Base-by-base conservation (phyloP, 2,113 vertebrate genomes). In the Himantopus leucocephalus region DNA sequence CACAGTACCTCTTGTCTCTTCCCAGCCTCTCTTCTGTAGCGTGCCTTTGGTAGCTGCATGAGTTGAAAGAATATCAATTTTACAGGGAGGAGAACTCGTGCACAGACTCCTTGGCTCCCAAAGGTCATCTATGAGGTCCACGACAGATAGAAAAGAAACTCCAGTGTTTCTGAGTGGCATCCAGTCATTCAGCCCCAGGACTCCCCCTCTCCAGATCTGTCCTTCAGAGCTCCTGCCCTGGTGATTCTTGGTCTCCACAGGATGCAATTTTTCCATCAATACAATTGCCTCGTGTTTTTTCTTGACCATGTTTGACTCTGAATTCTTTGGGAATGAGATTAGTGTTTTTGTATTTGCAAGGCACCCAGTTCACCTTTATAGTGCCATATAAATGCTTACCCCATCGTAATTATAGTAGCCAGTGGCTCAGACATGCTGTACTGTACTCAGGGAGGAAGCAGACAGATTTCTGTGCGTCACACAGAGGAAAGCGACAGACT, bases 391-490 rank as follows among this genome's bases (percentile, higher is more conserved):
- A 95, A 85, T 53, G 45, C 75, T 92, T 81, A 64, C 11, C 19
- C 88, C 39, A 30, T 63, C 1, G 13, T 88, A 96, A 92, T 90
- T 81, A 85, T 62, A 94, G 92, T 77, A 94, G 84, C 90, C 91
- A 53, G 87, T 47, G 47, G 71, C 72, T 90, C 32, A 97, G 90
- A 95, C 82, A 47, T 30, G 84, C 72, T 82, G 93, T 94, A 35
- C 94, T 81, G 48, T 70, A 22, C 86, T 56, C 7, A 0, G 66
- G 77, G 74, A 91, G 73, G 92, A 94, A 94, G 94, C 76, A 94
- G 86, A 94, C 80, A 90, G 62, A 68, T 87, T 94, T 97, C 77
- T 92, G 80, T 93, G 92, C 66, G 63, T 95, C 43, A 73, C 55
- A 32, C 70, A 80, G 79, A 78, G 48, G 91, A 89, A 96, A 96